A percentile compares a stretch with the other conserved stretches of the same genome.
These are phyloP conservation scores for Pleuronectes platessa DNA, from an alignment of 2,113 vertebrate species.

Conservation along the genomic window DNA sequence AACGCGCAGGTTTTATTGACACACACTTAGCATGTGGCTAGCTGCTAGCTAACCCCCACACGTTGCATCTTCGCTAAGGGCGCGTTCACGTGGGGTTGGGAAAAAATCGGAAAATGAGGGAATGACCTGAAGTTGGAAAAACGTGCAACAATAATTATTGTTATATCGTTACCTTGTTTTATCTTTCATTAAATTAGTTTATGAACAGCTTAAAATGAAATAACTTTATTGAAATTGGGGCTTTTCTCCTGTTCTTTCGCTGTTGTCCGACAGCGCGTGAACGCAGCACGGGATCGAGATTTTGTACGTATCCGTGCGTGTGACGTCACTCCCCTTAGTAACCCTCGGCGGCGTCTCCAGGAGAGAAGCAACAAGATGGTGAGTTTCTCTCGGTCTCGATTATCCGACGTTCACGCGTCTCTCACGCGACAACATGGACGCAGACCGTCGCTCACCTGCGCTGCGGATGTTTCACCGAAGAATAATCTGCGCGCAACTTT, in stretches of 20 bases:
- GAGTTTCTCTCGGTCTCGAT: slow-evolving; percentile 67
- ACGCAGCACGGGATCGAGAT: neutral
- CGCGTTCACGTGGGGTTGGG: neutral
- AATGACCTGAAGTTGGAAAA: too few relatives aligned
- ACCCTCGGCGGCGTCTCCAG: slow-evolving; percentile 83
- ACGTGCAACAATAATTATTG: too few relatives aligned
- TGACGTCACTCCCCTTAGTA: slow-evolving; percentile 82
- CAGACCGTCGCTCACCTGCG: accelerated
- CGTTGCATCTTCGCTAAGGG: neutral
- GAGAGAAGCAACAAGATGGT: slow-evolving; percentile 85
- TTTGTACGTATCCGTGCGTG: slow-evolving; percentile 45
- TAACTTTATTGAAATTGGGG: too few relatives aligned
- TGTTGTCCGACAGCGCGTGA: neutral
- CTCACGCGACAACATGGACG: neutral
- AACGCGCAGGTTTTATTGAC: neutral
- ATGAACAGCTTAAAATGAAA: too few relatives aligned
- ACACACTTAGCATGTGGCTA: neutral
- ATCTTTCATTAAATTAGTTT: too few relatives aligned
- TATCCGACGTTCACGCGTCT: neutral
- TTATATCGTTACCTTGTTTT: too few relatives aligned
- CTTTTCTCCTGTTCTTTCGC: too few relatives aligned
- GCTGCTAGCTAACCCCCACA: too few relatives aligned
- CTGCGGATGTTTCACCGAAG: neutral
- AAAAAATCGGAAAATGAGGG: too few relatives aligned
- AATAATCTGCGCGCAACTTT: too few relatives aligned